Evolutionary conservation across 1,140 invertebrate species (phyloP).

Genomic region (Drosophila yakuba): DNA sequence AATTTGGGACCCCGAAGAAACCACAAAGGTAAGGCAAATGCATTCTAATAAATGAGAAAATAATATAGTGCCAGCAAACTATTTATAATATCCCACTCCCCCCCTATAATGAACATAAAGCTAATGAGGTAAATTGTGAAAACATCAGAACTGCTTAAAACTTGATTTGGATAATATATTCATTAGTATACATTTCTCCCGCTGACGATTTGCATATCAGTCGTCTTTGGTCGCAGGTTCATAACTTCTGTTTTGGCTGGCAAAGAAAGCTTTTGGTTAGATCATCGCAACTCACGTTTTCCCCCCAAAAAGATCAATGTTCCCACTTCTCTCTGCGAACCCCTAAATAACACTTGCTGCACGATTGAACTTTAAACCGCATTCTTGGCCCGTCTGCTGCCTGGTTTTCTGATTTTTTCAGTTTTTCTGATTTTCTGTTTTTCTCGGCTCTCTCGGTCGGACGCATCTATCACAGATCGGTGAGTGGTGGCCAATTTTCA

Average conservation of each 20-base stretch:
- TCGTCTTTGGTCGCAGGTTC: constrained; percentile 30
- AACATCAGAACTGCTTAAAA: constrained; percentile 48
- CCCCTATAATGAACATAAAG: constrained; percentile 3
- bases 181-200: constrained; percentile 73
- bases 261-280: constrained; percentile 45
- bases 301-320: constrained; percentile 8
- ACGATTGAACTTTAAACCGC: constrained; percentile 83
- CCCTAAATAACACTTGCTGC: constrained; percentile 74
- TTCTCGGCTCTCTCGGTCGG: constrained; percentile 27
- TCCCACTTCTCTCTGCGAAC: constrained; percentile 23
- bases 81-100: neutral
- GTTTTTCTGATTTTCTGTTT: neutral
- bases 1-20: neutral
- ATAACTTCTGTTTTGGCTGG: constrained; percentile 33
- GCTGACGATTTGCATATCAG: constrained; percentile 69
- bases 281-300: constrained; percentile 37
- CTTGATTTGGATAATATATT: constrained; percentile 68
- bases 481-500: constrained; percentile 66
- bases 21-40: constrained; percentile 48
- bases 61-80: constrained; percentile 1
- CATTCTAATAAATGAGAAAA: constrained; percentile 33
- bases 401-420: constrained; percentile 6
- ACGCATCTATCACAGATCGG: constrained; percentile 64
- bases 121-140: constrained; percentile 73
- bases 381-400: constrained; percentile 64